phyloP scores from a whole-genome alignment of 1,140 invertebrate genomes.

The Maniola jurtina region DNA sequence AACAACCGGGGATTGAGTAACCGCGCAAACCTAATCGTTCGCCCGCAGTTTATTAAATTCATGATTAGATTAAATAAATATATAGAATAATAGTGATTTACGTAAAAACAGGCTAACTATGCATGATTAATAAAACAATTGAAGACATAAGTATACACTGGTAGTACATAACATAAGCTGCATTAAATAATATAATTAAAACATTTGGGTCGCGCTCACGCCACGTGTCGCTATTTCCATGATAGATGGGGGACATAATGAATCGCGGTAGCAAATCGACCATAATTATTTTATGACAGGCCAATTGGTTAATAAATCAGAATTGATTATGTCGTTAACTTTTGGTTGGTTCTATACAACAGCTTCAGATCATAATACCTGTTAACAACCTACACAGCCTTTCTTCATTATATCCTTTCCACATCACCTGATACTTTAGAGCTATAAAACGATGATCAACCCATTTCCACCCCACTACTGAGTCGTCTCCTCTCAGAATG shows the following conservation, averaged over 20 bases:
- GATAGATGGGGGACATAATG: slow-evolving; percentile 35
- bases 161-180: slow-evolving; percentile 8
- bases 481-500: no score
- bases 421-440: no score
- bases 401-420: no score
- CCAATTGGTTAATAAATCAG: slow-evolving; percentile 46
- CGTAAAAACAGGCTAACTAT: no score
- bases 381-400: neutral
- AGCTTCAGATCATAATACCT: neutral
- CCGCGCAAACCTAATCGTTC: no score
- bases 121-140: neutral
- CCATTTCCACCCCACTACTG: no score
- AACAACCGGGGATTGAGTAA: no score
- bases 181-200: slow-evolving; percentile 15
- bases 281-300: slow-evolving; percentile 43
- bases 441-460: neutral
- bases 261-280: slow-evolving; percentile 30
- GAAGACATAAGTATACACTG: neutral
- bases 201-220: slow-evolving; percentile 14
- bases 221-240: slow-evolving; percentile 24
- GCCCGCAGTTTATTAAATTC: no score
- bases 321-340: slow-evolving; percentile 16
- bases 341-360: neutral
- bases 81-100: no score
- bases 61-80: no score